phyloP scores from a whole-genome alignment of 2,888 invertebrate genomes.

The Brachylomia viminalis region DNA sequence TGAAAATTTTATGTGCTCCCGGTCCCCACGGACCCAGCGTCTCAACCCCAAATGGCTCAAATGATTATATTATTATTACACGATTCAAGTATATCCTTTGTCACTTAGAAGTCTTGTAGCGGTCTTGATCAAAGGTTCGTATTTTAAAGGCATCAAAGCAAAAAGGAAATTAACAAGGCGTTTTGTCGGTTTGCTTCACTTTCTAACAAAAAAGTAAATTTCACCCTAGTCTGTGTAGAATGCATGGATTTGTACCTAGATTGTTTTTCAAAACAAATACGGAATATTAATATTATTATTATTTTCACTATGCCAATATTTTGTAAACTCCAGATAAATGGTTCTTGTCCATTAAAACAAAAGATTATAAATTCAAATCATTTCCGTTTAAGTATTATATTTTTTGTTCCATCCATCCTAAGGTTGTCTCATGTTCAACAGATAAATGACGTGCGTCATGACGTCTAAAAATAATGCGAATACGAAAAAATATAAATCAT shows the following conservation, averaged over 20 bases:
- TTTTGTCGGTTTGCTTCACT: not conserved
- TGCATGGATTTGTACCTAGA: not conserved
- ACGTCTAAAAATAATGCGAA: too few species aligned
- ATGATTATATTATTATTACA: too few species aligned
- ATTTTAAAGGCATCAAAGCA: not conserved
- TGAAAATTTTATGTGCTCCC: too few species aligned
- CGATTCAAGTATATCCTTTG: conserved; percentile 5
- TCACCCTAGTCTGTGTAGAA: not conserved
- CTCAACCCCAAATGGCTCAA: too few species aligned
- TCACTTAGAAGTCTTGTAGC: not conserved
- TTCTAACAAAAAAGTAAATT: not conserved
- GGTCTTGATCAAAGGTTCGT: not conserved
- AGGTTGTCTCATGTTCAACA: too few species aligned
- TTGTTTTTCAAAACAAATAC: not conserved
- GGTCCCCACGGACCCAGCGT: too few species aligned
- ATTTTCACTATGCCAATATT: not conserved
- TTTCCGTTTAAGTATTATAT: not conserved
- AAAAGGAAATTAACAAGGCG: not conserved
- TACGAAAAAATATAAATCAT: too few species aligned
- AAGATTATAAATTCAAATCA: not conserved
- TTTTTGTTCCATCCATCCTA: too few species aligned
- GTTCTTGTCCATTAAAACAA: not conserved
- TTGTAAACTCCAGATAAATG: not conserved
- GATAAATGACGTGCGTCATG: too few species aligned
- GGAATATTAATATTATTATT: not conserved